Conservation (phyloP, 35 echinoderm and acorn worm genomes). For the Ophiothrix spiculata region DNA sequence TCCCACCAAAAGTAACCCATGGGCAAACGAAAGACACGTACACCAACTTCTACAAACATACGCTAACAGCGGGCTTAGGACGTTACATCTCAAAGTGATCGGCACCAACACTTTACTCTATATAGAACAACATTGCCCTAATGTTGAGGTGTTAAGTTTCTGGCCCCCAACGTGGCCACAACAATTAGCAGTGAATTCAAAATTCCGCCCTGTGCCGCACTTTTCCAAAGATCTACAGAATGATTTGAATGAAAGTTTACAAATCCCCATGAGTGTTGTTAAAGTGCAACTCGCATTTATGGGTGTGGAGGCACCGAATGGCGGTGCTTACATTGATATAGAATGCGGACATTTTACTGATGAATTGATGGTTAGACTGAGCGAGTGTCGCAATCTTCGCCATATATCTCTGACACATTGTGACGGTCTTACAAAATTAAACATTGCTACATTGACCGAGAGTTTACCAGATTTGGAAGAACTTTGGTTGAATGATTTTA, state of each 20-base stretch:
- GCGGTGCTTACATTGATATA: background rate
- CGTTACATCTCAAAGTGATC: background rate
- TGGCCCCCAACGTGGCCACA: background rate
- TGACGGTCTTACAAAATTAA: background rate
- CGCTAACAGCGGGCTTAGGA: background rate
- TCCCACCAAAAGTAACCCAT: background rate
- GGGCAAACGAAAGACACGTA: background rate
- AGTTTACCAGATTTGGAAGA: background rate
- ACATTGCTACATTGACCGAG: background rate
- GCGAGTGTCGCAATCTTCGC: background rate
- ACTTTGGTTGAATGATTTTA: background rate
- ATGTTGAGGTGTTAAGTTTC: background rate
- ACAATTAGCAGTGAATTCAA: background rate
- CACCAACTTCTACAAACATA: background rate
- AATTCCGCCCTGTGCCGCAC: background rate
- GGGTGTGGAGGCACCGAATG: background rate
- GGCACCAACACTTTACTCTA: background rate
- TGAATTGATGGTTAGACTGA: background rate
- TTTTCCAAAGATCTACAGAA: background rate
- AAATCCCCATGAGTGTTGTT: background rate
- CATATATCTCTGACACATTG: background rate
- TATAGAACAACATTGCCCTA: background rate
- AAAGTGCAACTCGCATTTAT: background rate
- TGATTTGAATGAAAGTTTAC: background rate
- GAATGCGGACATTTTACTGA: background rate